Conservation (phyloP, 2,113 vertebrate genomes). For the Orthonyx spaldingii region DNA sequence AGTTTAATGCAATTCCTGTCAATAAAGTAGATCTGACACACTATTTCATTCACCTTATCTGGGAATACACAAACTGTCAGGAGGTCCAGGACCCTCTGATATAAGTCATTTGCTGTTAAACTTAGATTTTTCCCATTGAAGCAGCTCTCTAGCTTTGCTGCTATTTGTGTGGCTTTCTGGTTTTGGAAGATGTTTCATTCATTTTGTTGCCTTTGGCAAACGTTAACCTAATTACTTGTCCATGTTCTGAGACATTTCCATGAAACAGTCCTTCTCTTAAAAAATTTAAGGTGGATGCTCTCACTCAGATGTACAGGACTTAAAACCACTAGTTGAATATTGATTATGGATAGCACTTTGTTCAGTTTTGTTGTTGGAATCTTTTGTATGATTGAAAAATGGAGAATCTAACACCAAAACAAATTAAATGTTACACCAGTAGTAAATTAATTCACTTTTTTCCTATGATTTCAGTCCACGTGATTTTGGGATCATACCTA, state of each 20-base stretch:
- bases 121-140: neutral
- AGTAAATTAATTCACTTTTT: neutral
- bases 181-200: neutral
- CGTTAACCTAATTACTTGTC: neutral
- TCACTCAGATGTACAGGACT: neutral
- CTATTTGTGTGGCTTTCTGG: neutral
- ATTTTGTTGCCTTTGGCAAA: conserved; percentile 13
- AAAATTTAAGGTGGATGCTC: neutral
- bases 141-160: neutral
- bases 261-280: neutral
- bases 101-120: neutral
- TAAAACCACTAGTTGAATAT: neutral
- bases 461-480: neutral
- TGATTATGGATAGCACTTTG: neutral
- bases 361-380: neutral
- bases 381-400: neutral
- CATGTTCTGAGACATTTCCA: neutral
- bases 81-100: neutral
- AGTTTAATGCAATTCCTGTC: neutral
- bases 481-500: neutral
- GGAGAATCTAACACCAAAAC: neutral
- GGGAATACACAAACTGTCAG: neutral
- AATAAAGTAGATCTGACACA: neutral
- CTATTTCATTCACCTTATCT: neutral
- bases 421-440: neutral